These are phyloP conservation scores for Pogonocichla stellata DNA, from an alignment of 2,113 vertebrate species.

Conservation along the genomic window DNA sequence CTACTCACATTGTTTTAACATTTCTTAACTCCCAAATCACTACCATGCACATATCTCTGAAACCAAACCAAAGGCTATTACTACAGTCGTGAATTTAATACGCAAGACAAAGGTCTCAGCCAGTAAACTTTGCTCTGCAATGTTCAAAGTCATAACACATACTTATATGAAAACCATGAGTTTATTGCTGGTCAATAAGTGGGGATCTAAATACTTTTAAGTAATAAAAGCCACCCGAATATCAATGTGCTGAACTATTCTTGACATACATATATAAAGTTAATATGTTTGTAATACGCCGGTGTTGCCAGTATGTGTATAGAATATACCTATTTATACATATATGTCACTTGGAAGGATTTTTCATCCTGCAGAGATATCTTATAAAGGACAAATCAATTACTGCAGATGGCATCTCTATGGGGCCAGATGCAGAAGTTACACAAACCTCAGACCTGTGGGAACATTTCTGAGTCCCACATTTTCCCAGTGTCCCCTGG, in stretches of 20 bases:
- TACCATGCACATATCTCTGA: neutral
- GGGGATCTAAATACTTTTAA: neutral
- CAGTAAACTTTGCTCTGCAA: neutral
- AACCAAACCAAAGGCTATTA: neutral
- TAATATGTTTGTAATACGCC: neutral
- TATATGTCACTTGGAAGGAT: neutral
- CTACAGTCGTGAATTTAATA: neutral
- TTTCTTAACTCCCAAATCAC: neutral
- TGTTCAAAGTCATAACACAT: neutral
- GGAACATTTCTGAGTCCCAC: neutral
- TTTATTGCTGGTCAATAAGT: neutral
- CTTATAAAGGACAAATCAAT: neutral
- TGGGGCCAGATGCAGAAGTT: accelerated
- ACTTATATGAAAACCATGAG: neutral
- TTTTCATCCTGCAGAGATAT: neutral
- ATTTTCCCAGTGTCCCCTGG: neutral
- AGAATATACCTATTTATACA: neutral
- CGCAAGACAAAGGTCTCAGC: neutral
- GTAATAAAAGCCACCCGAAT: neutral
- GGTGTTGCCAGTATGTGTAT: accelerated
- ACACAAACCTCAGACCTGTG: neutral
- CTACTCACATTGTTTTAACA: neutral
- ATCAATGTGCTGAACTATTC: accelerated
- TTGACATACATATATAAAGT: accelerated
- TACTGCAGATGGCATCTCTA: neutral